Base-by-base conservation (phyloP, 2,113 vertebrate genomes). In the Gasterosteus aculeatus region DNA sequence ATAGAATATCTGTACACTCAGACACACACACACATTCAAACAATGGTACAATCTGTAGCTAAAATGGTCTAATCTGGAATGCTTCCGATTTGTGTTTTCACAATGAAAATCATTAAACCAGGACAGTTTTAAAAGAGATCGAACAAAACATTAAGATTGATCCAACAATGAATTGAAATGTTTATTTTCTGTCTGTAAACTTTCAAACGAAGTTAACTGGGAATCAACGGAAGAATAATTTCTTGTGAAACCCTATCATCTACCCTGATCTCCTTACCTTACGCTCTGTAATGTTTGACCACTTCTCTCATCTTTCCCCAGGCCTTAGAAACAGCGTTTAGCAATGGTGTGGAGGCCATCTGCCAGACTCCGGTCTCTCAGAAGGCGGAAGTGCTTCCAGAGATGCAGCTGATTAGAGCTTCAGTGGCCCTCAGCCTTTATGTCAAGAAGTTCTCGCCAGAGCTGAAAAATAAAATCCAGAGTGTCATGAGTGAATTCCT, bases 321-420 rank as follows among this genome's bases (percentile, higher is more conserved):
- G 94, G 90, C 67, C 0, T 1, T 69, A 14, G 71, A 77, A 0
- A 11, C 2, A 16, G 87, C 54, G 0, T 93, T 95, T 18, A 64
- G 68, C 16, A 2, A 22, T 0, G 35, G 80, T 0, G 87, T 95
- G 77, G 77, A 92, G 0, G 4, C 15, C 12, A 11, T 93, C 65
- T 88, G 89, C 44, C 3, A 81, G 46, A 8, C 29, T 49, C 83
- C 62, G 3, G 74, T 41, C 19, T 0, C 22, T n/a, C 54, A 84
- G 56, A 16, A 2, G 1, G 7, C 88, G 10, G 92, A 91, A 10
- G 64, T 93, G n/a, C 58, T 42, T 35, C 29, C 81, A 39, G 94
- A 95, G 77, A 64, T 92, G 62, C 86, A 93, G 68, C 75, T 94
- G 9, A 89, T 95, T 70, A 82, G 1, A 8, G 88, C 84, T 3